phyloP scores from a whole-genome alignment of 35 echinoderm and acorn worm species.

The Apostichopus californicus region DNA sequence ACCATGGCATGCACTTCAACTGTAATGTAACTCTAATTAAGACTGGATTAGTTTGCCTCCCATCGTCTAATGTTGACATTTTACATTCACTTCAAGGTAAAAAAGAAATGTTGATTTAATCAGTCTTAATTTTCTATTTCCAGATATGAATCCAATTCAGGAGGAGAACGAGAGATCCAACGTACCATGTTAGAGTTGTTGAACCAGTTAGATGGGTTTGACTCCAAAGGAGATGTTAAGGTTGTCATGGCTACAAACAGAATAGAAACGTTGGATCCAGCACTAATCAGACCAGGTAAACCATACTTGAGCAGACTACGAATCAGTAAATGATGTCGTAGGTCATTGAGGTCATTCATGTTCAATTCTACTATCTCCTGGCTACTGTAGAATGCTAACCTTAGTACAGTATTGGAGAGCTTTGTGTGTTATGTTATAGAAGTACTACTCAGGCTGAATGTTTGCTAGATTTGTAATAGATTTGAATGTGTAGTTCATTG shows the following conservation, averaged over 20 bases:
- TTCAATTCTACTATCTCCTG: no score
- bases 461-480: no score
- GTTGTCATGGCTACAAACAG: slow-evolving; percentile 99
- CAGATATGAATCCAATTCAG: slow-evolving; percentile 98
- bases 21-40: no score
- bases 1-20: no score
- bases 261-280: slow-evolving; percentile 97
- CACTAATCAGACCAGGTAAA: slow-evolving; percentile 97
- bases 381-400: no score
- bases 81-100: no score
- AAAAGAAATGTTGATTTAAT: no score
- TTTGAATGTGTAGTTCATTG: no score
- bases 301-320: neutral
- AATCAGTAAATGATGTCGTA: neutral
- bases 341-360: neutral
- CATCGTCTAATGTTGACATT: no score
- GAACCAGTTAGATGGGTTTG: slow-evolving; percentile 98
- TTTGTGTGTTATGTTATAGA: neutral
- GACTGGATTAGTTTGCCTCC: no score
- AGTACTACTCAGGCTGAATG: no score
- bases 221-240: slow-evolving; percentile 96
- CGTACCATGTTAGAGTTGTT: slow-evolving; percentile 94
- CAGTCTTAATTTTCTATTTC: neutral
- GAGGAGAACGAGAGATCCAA: slow-evolving; percentile 96
- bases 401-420: neutral